A percentile compares a stretch with the other conserved stretches of the same genome.
Evolutionary conservation across 2,113 vertebrate species (phyloP).

Genomic region (Columbina picui): DNA sequence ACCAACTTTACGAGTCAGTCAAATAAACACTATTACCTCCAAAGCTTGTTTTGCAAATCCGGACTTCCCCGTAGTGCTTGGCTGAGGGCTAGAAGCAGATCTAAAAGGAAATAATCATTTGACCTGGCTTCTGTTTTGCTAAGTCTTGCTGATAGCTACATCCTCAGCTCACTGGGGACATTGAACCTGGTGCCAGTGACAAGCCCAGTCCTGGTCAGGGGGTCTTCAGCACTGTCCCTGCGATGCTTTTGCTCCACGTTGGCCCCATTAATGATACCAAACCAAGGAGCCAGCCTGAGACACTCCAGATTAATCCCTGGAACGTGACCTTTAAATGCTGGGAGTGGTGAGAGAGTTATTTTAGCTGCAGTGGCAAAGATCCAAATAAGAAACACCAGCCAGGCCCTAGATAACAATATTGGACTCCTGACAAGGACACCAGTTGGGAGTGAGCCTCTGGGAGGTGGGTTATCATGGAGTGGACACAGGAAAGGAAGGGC

Average conservation of each 20-base stretch:
- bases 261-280: neutral
- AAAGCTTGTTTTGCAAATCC: neutral
- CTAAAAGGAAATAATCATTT: neutral
- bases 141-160: neutral
- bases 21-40: neutral
- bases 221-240: neutral
- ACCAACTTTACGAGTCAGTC: neutral
- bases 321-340: conserved; percentile 37
- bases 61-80: neutral
- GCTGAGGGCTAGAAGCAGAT: neutral
- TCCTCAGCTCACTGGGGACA: rapidly evolving
- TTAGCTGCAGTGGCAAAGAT: neutral
- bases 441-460: neutral
- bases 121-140: neutral
- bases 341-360: conserved; percentile 52
- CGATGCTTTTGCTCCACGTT: rapidly evolving
- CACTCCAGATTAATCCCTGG: neutral
- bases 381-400: conserved; percentile 29
- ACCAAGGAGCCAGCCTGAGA: neutral
- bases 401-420: conserved; percentile 39
- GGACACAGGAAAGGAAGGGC: neutral
- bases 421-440: conserved; percentile 26
- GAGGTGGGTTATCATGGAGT: rapidly evolving
- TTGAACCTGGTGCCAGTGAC: neutral
- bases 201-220: rapidly evolving